Percentiles rank a stretch among this genome's conserved stretches.
Conservation (phyloP, 1,140 invertebrate species). For the Drosophila equinoxialis region DNA sequence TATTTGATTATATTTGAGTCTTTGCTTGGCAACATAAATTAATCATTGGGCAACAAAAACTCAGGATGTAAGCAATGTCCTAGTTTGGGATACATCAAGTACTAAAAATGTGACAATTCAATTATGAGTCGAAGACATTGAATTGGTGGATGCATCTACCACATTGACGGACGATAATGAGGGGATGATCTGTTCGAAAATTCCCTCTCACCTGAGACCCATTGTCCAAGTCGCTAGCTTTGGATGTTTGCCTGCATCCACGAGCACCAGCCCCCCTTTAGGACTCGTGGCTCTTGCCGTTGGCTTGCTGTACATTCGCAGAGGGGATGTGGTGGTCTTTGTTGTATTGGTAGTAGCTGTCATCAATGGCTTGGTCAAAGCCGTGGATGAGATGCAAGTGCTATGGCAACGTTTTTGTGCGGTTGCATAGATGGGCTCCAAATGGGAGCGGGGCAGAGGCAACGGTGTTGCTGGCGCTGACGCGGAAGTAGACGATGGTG, state of each 20-base stretch:
- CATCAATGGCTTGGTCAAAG: constrained; percentile 73
- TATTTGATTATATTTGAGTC: no score
- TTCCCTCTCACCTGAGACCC: constrained; percentile 67
- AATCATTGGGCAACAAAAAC: no score
- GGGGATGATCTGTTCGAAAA: constrained; percentile 10
- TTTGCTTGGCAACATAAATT: no score
- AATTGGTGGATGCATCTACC: background rate
- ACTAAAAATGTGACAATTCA: background rate
- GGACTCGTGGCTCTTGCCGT: constrained; percentile 5
- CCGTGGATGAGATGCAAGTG: constrained; percentile 62
- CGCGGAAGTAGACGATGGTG: constrained; percentile 17
- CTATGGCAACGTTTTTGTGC: constrained; percentile 76
- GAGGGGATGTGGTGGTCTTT: constrained; percentile 49
- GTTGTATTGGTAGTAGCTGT: constrained; percentile 59
- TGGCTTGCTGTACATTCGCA: constrained; percentile 15
- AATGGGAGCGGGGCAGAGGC: constrained; percentile 35
- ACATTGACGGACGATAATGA: background rate
- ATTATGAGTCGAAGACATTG: background rate
- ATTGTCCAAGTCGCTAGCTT: constrained; percentile 50
- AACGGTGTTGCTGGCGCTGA: constrained; percentile 39
- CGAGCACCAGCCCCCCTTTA: background rate
- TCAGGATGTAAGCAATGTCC: no score
- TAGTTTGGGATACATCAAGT: no score
- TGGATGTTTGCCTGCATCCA: constrained; percentile 20
- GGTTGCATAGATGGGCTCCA: constrained; percentile 77